Conservation (phyloP, 2,888 invertebrate genomes). For the Orchestes rusci region DNA sequence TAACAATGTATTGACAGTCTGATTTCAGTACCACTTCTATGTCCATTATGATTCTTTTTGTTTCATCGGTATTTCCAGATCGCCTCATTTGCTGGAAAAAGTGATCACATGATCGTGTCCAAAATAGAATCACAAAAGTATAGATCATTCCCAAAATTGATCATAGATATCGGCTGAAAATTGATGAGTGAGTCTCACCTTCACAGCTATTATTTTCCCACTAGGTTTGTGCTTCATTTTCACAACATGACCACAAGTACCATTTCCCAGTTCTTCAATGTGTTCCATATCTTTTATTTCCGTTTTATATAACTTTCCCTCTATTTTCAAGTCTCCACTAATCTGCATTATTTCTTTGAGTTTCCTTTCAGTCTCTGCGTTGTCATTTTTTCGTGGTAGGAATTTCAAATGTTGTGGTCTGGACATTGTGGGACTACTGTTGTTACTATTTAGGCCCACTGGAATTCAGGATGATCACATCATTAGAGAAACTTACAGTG, state of each 20-base stretch:
- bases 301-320: conserved; percentile 70
- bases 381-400: conserved; percentile 48
- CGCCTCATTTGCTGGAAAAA: conserved; percentile 83
- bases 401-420: conserved; percentile 54
- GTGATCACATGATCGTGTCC: no score
- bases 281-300: conserved; percentile 78
- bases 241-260: conserved; percentile 96
- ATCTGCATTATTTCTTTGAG: conserved; percentile 89
- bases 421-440: conserved; percentile 46
- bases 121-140: no score
- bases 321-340: conserved; percentile 82
- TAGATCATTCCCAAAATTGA: no score
- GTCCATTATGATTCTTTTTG: conserved; percentile 97
- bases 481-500: no score
- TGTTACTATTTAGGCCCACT: conserved; percentile 30
- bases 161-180: no score
- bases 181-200: no score
- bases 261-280: conserved; percentile 83
- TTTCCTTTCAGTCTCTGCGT: conserved; percentile 70
- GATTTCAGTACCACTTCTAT: conserved; percentile 97
- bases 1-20: conserved; percentile 94
- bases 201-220: conserved; percentile 84
- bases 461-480: conserved; percentile 20
- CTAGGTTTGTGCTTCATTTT: conserved; percentile 91
- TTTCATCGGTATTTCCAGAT: conserved; percentile 94